Base-by-base conservation (phyloP, 2,113 vertebrate species). In the Cyphomyrus discorhynchus region DNA sequence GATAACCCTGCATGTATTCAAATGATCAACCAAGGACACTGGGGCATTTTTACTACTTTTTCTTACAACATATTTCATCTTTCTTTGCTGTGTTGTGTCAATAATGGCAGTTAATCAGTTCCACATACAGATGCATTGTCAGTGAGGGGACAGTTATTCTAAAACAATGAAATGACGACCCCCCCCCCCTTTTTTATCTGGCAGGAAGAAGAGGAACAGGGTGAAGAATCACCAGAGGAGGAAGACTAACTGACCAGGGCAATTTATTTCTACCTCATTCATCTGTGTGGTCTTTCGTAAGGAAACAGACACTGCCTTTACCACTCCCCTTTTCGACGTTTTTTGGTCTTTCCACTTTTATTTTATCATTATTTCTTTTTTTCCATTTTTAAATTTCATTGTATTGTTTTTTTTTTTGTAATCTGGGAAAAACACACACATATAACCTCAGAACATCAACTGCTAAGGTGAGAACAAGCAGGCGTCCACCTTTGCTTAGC, bases 181-280 rank as follows among this genome's bases (percentile, higher is more conserved):
- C 66, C 83, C 70, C 52, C 58, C 93, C 83, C 45, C 91, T 53
- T 92, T 95, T 17, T 94, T 90, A 94, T 21, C 94, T 95, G 90
- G 92, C 94, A 98, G 96, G 96, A 97, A 93, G 96, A 97, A 93
- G 97, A 97, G 92, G 97, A 97, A 93, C 96, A 96, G 91, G 96
- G 95, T 1, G 97, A 97, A 93, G 97, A 97, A 94, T 97, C 97
- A 90, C 95, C 96, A 83, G 97, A 98, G 95, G 97, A 98, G 95
- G 97, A 98, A 91, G 97, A 98, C 92, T 98, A 97, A 96, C 94
- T 95, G 91, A 93, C 95, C 91, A 91, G 95, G 91, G 90, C 93
- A 91, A 94, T 94, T 94, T 90, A 97, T 96, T 97, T 97, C 98
- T 99, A 99, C 98, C 97, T 98, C 98, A 98, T 96, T 92, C 97